Evolutionary conservation across 2,797 vertebrate genomes (phyloP).

Genomic region (Ptychadena robeensis): DNA sequence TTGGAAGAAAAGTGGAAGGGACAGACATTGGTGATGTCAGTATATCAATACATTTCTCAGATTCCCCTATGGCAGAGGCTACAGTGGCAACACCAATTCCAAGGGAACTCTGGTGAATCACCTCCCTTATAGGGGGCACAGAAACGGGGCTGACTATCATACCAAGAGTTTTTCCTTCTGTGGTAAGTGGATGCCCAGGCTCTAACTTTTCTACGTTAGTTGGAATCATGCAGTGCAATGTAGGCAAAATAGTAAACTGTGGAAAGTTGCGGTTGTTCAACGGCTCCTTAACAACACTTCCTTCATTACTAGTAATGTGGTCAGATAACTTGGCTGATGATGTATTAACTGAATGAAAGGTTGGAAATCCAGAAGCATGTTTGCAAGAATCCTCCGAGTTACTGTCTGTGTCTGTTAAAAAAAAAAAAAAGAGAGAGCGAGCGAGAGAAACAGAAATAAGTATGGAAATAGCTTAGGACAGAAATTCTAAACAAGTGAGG

Average conservation of each 20-base stretch:
- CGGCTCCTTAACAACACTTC: conserved; percentile 71
- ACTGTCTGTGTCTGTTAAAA: conserved; percentile 84
- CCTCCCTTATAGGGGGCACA: conserved; percentile 71
- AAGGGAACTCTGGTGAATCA: conserved; percentile 68
- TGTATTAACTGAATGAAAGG: conserved; percentile 70
- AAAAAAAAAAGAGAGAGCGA: conserved; percentile 46
- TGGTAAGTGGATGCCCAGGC: conserved; percentile 70
- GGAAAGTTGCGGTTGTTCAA: conserved; percentile 73
- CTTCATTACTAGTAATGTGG: conserved; percentile 69
- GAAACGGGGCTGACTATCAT: conserved; percentile 77
- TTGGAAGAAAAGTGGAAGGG: conserved; percentile 77
- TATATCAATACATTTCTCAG: conserved; percentile 79
- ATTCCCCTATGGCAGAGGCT: conserved; percentile 72
- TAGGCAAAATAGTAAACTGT: conserved; percentile 80
- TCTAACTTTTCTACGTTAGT: conserved; percentile 77
- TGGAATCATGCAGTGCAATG: conserved; percentile 82
- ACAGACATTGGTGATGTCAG: conserved; percentile 73
- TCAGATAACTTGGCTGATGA: conserved; percentile 70
- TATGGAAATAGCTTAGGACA: too few relatives aligned
- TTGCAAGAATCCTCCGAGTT: conserved; percentile 88
- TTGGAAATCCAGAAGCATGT: conserved; percentile 74
- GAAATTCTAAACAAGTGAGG: too few relatives aligned
- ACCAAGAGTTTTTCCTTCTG: conserved; percentile 80
- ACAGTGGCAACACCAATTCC: conserved; percentile 70
- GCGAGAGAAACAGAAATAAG: background rate